Evolutionary conservation across 2,888 invertebrate species (phyloP).

Genomic region (Endotricha flammealis): DNA sequence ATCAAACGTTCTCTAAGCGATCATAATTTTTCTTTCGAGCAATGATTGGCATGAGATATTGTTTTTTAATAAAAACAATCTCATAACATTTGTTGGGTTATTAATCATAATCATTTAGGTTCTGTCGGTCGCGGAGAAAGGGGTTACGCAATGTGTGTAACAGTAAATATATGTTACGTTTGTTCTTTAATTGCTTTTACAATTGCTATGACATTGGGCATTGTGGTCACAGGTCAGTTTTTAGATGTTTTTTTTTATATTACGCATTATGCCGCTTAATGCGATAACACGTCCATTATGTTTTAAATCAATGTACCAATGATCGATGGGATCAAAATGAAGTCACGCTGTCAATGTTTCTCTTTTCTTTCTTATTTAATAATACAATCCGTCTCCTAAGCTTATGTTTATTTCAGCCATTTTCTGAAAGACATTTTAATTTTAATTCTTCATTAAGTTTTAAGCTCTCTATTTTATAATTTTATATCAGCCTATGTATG

Average conservation of each 20-base stretch:
- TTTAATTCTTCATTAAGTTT: no score
- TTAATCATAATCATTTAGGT: constrained; percentile 37
- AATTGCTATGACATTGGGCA: constrained; percentile 22
- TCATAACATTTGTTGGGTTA: constrained; percentile 21
- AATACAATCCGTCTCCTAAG: no score
- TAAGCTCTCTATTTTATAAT: no score
- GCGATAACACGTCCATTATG: no score
- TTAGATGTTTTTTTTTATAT: neutral
- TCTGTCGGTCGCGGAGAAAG: constrained; percentile 25
- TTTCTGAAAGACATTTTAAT: no score
- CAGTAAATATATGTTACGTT: constrained; percentile 10
- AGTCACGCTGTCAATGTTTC: no score
- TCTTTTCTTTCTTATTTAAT: no score
- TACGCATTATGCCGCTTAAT: no score
- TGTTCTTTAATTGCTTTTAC: constrained; percentile 25
- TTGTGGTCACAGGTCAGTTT: constrained; percentile 25
- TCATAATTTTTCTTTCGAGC: neutral
- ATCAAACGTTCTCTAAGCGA: neutral
- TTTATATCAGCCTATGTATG: no score
- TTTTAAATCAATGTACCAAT: no score
- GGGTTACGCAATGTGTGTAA: constrained; percentile 23
- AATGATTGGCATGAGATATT: constrained; percentile 27
- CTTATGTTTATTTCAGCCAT: no score
- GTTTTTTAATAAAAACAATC: constrained; percentile 24
- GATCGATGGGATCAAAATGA: no score